phyloP scores from a whole-genome alignment of 2,113 vertebrate genomes.

The Thunnus maccoyii region DNA sequence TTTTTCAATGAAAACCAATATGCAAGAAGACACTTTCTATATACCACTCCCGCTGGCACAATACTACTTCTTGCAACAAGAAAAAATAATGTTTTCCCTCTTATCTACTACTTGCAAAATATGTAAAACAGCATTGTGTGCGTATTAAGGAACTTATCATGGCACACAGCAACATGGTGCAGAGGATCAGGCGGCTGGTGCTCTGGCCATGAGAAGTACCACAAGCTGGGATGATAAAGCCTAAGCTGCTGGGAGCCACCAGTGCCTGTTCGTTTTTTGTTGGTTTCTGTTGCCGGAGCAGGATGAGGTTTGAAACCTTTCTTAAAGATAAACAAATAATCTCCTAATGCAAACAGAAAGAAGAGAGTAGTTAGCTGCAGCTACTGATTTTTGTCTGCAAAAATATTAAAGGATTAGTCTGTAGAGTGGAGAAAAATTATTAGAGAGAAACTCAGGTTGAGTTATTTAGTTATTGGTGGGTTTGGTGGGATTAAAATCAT shows the following conservation, averaged over 20 bases:
- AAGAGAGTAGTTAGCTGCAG: neutral
- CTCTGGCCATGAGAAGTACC: constrained; percentile 22
- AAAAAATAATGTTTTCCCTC: neutral
- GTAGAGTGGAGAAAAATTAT: constrained; percentile 8
- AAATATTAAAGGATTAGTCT: constrained; percentile 18
- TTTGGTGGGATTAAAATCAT: constrained; percentile 1
- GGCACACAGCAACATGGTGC: constrained; percentile 5
- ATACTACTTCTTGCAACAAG: neutral
- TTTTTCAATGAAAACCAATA: too few relatives aligned
- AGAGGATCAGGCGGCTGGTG: constrained; percentile 13
- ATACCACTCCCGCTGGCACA: neutral
- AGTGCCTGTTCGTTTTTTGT: neutral
- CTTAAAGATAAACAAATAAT: neutral
- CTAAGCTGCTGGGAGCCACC: constrained; percentile 29
- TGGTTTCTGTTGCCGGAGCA: constrained; percentile 14
- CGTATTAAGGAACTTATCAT: constrained; percentile 23
- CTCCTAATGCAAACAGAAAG: constrained; percentile 2
- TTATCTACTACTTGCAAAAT: constrained; percentile 1
- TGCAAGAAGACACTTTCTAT: too few relatives aligned
- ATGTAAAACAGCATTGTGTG: neutral
- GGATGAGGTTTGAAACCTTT: neutral
- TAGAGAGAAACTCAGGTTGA: neutral
- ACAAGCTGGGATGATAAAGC: constrained; percentile 32
- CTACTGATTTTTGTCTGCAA: constrained; percentile 23
- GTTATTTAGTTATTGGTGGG: constrained; percentile 9